Evolutionary conservation across 1,140 invertebrate species (phyloP), one percentile per base, ranked within the genome.

Genomic region (Cardiocondyla obscurior): DNA sequence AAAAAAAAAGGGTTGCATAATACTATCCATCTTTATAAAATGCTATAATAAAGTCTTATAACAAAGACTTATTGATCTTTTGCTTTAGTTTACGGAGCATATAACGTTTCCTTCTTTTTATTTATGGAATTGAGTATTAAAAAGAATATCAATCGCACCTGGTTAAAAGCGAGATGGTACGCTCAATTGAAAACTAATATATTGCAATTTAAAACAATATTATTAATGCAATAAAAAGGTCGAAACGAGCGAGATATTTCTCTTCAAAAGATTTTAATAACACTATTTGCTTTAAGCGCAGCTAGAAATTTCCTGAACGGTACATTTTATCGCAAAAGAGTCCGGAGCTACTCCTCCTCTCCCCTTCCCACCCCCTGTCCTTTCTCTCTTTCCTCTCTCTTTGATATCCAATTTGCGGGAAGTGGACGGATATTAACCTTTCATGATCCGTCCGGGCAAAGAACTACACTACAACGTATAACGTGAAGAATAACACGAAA

Each of bases 361-460:
- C 19, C 3, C 10, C 39, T 19, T 42, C 49, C 2, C 7, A n/a
- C 49, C 7, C 19, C 3, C 2, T 51, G 1, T 53, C 58, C 12
- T 39, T 2, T 36, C 33, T 60, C 30, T 60, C 25, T 58, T n/a
- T 62, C 6, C 58, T 53, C 33, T 67, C 30, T 51, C 62, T 79
- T 69, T 69, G 62, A 30, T 79, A 69, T 79, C 74, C 74, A 79
- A 79, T 79, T 79, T 67, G 33, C 33, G 62, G 51, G 3, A 79
- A 79, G 74, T 53, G 62, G 60, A 79, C 46, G 46, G 62, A 79
- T 69, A 79, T 79, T 79, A 69, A 79, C 62, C 33, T 79, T 79
- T 79, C 46, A 79, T 67, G 74, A 79, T 69, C 33, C 25, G 62
- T 33, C 12, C 22, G 46, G 22, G 60, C 60, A 53, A 67, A 67